Conservation (phyloP, 2,797 vertebrate genomes). For the Gymnothorax javanicus region DNA sequence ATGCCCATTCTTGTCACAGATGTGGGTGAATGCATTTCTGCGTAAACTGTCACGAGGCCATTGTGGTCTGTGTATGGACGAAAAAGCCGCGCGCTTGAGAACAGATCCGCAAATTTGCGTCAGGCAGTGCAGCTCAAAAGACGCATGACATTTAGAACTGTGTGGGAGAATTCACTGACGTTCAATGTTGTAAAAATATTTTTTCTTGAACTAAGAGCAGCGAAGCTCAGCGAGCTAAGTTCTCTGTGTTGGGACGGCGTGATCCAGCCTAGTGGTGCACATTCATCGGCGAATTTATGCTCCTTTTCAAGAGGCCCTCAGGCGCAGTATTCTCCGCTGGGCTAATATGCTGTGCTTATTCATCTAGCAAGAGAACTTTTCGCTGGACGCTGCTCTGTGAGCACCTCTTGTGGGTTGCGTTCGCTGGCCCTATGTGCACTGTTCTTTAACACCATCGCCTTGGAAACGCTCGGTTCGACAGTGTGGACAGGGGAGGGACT, state of each 20-base stretch:
- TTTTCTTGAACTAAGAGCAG: background rate
- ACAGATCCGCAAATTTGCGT: background rate
- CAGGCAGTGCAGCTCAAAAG: background rate
- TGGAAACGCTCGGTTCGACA: conserved; percentile 20
- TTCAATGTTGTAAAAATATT: background rate
- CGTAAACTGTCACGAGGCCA: background rate
- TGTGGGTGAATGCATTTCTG: background rate
- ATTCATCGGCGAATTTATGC: background rate
- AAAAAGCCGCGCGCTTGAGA: background rate
- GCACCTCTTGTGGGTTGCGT: background rate
- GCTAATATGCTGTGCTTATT: conserved; percentile 38
- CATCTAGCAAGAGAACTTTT: conserved; percentile 24
- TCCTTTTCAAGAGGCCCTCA: background rate
- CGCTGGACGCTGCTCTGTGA: conserved; percentile 30
- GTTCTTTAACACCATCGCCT: conserved; percentile 18
- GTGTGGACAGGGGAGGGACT: background rate
- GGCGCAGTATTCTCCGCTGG: background rate
- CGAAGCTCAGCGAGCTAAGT: background rate
- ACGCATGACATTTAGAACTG: background rate
- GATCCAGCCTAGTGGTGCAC: background rate
- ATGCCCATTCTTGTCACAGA: no score
- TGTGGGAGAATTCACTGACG: background rate
- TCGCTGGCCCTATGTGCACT: background rate
- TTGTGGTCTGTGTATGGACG: no score
- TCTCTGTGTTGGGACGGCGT: background rate